phyloP scores from a whole-genome alignment of 2,888 invertebrate genomes.

The Charanyca ferruginea region DNA sequence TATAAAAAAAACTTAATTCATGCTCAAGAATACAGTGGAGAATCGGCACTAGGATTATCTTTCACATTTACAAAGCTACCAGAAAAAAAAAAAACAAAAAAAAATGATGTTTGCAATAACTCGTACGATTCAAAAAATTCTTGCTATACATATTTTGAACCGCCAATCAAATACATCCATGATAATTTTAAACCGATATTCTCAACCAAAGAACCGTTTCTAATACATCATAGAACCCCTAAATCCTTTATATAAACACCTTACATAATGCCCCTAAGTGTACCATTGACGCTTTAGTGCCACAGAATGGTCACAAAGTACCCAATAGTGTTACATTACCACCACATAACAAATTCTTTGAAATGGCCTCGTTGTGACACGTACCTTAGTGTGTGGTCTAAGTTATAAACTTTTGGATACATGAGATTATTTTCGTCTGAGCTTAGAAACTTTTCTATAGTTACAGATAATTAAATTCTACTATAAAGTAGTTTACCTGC shows the following conservation, averaged over 20 bases:
- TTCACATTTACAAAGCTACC: no score
- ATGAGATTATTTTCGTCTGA: background rate
- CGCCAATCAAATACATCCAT: conserved; percentile 8
- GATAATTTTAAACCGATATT: conserved; percentile 36
- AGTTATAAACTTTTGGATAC: conserved; percentile 23
- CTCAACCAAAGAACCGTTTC: conserved; percentile 32
- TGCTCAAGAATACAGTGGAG: background rate
- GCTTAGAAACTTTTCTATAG: background rate
- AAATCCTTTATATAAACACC: conserved; percentile 53
- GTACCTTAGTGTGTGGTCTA: conserved; percentile 31
- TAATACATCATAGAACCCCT: conserved; percentile 39
- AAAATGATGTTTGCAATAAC: no score
- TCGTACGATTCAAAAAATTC: no score
- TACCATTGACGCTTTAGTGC: conserved; percentile 41
- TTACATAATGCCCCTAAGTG: conserved; percentile 46
- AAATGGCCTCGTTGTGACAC: conserved; percentile 32
- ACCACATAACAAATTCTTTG: conserved; percentile 62
- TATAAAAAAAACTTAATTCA: no score
- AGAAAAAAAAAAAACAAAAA: background rate
- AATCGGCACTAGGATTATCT: no score
- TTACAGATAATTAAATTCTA: no score
- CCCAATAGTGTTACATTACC: conserved; percentile 40
- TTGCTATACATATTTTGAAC: background rate
- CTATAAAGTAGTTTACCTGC: no score
- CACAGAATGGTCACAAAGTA: conserved; percentile 43